Evolutionary conservation across 2,888 invertebrate species (phyloP), one percentile per base, ranked within the genome.

Genomic region (Eremobia ochroleuca): DNA sequence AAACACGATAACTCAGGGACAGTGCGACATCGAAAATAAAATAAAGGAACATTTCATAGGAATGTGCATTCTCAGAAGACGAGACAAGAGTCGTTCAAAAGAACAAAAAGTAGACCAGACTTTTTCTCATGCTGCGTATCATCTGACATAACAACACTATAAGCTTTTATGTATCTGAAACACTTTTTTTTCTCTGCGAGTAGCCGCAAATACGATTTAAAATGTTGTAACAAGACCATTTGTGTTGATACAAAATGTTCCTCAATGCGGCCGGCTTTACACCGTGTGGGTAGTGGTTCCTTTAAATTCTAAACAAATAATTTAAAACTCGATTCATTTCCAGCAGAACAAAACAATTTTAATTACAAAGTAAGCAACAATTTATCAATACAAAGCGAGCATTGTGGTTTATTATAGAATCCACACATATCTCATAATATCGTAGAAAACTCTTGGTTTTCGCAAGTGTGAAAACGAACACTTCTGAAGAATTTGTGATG

Each of bases 401-500:
- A 31, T 13, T 37, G 71, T 18, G 21, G 70, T 71, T 73, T 76
- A 81, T 76, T 80, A 76, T 62, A 77, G 43, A 67, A 49, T 59
- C 59, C 66, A 67, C 69, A 85, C 65, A 81, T 79, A 76, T 64
- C 75, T 80, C 76, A 69, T 72, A 73, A 71, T 61, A 74, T 61
- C 61, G 68, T 70, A 76, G 65, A 59, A 85, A 80, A 83, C 31
- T 77, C 69, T 75, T 79, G 65, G 69, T 70, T 71, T 66, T 73
- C 66, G 49, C 76, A 43, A 88, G 84, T 88, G 82, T 82, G 76
- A 84, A 88, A 87, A 79, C 79, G 76, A 79, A 74, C 77, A 76
- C 73, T 75, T 55, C 59, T 62, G 59, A 81, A 79, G 85, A 85
- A 85, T 82, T 88, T 76, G 59, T 79, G 81, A 84, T 86, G 81